Evolutionary conservation across 2,888 invertebrate genomes (phyloP).

Genomic region (Lampropteryx suffumata): DNA sequence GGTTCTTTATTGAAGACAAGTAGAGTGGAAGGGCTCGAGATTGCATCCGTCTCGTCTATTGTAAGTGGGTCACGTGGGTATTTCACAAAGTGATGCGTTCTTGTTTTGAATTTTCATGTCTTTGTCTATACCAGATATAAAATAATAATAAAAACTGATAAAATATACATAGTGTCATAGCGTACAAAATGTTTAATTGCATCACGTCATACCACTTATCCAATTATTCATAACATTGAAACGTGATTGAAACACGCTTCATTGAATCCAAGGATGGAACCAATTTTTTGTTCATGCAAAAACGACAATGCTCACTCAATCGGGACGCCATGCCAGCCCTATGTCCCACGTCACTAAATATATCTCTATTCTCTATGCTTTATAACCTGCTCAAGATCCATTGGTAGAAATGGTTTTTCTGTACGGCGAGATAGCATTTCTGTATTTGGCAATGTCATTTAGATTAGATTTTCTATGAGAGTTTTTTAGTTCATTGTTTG

Average conservation of each 20-base stretch:
- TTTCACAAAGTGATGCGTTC: constrained; percentile 12
- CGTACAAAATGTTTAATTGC: constrained; percentile 7
- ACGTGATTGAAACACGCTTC: constrained; percentile 50
- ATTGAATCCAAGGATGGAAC: constrained; percentile 69
- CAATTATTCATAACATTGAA: constrained; percentile 40
- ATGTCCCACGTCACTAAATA: constrained; percentile 14
- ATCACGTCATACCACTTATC: constrained; percentile 14
- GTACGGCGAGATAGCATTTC: no score
- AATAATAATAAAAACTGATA: no score
- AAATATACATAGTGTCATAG: no score
- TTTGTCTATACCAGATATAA: no score
- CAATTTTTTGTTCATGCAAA: constrained; percentile 56
- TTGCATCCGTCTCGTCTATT: constrained; percentile 24
- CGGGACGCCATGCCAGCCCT: constrained; percentile 30
- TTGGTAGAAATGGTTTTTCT: no score
- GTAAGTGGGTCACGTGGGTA: constrained; percentile 25
- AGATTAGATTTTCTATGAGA: no score
- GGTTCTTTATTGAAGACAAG: constrained; percentile 24
- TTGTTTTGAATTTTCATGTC: background rate
- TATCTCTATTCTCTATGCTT: no score
- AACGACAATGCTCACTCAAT: constrained; percentile 47
- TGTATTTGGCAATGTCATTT: no score
- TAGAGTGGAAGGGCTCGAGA: constrained; percentile 28
- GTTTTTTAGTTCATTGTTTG: no score
- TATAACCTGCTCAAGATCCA: no score